A percentile compares a stretch with the other conserved stretches of the same genome.
These are phyloP conservation scores for Micrasema longulum DNA, from an alignment of 1,140 invertebrate genomes.

Conservation along the genomic window DNA sequence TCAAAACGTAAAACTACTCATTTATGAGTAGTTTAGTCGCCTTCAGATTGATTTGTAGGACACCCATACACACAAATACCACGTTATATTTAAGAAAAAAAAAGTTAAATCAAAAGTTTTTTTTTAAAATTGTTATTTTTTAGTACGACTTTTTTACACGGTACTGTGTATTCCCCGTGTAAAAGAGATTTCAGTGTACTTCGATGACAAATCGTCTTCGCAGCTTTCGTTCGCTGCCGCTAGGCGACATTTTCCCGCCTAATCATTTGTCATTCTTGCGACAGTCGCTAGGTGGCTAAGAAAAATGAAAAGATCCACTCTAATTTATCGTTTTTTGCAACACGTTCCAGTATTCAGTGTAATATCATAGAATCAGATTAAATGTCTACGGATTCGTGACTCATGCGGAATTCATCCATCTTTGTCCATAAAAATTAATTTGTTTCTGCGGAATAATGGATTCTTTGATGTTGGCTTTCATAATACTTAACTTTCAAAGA, in stretches of 20 bases:
- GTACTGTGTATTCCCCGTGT: too few species aligned
- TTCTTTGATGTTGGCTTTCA: too few species aligned
- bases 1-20: too few species aligned
- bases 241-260: constrained; percentile 30
- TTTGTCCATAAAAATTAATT: constrained; percentile 29
- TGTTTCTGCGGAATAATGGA: neutral
- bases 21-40: too few species aligned
- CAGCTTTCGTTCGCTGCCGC: constrained; percentile 23
- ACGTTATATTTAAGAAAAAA: too few species aligned
- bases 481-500: too few species aligned
- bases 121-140: too few species aligned
- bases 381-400: constrained; percentile 37
- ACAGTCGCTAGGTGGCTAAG: constrained; percentile 46
- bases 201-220: constrained; percentile 35
- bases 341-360: constrained; percentile 11
- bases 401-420: constrained; percentile 26
- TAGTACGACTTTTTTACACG: too few species aligned
- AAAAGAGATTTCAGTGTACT: too few species aligned
- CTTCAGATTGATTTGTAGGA: too few species aligned
- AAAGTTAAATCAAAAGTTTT: too few species aligned
- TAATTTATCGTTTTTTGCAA: constrained; percentile 48
- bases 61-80: too few species aligned
- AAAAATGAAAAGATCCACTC: constrained; percentile 51
- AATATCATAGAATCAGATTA: constrained; percentile 31
- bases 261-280: constrained; percentile 49